Base-by-base conservation (phyloP, 1,140 invertebrate genomes). In the Atta cephalotes region DNA sequence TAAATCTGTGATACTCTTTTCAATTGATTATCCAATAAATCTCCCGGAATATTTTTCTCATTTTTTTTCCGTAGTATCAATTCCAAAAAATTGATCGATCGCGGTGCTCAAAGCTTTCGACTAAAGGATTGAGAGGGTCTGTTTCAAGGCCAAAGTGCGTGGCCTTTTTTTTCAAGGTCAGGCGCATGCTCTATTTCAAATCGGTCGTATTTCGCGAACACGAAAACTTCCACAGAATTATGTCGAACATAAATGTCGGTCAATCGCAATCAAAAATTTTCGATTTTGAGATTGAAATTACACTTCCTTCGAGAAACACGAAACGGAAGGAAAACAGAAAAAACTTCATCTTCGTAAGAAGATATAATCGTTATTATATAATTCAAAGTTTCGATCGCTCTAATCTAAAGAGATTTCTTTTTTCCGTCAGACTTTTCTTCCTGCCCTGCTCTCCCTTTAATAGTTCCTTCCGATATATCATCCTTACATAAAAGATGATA, bases 61-160 rank as follows among this genome's bases (percentile, higher is more conserved):
- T 60, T 21, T 35, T 35, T 25, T 49, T 7, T 16, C 16, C 2
- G 66, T 21, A 5, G 21, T 35, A 14, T 5, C 65, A 21, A 62
- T 58, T 39, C 28, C 35, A 81, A 31, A 31, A 28, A 51, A 12
- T 56, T 25, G 39, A 82, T 84, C 80, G 56, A 84, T 84, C 39
- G 51, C n/a, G 1, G 21, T 10, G 21, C 14, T 28, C 2, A 10
- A 35, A 63, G 12, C 9, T 9, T n/a, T 7, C 16, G 35, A 12
- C 3, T 39, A 21, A 35, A 2, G 39, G 12, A n/a, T 5, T 1
- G 35, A 49, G 12, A 68, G 7, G 6, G n/a, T 76, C 9, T 53
- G 49, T 18, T 16, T 66, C 31, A 71, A 71, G 65, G n/a, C 56
- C n/a, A 1, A 58, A 81, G 25, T 56, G 65, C 31, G 31, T 70